phyloP scores from a whole-genome alignment of 2,888 invertebrate genomes.

The Hyposoter dolosus region DNA sequence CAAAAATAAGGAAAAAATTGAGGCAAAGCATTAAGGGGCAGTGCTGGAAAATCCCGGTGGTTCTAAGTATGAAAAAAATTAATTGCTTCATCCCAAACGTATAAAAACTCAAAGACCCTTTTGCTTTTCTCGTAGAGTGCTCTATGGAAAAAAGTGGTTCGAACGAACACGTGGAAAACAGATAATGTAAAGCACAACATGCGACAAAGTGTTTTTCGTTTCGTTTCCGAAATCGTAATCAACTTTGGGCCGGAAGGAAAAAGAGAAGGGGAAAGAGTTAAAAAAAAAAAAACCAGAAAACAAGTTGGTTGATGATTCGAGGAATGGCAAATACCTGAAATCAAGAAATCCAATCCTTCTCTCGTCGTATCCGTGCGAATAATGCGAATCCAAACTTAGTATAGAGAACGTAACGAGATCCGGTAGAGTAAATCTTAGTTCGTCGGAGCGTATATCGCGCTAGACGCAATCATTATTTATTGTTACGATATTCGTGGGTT shows the following conservation, averaged over 20 bases:
- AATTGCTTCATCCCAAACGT: constrained; percentile 10
- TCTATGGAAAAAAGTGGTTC: constrained; percentile 49
- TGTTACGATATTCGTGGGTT: background rate
- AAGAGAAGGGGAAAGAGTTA: constrained; percentile 8
- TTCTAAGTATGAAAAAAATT: constrained; percentile 17
- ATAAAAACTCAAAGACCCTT: background rate
- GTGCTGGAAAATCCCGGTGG: constrained; percentile 42
- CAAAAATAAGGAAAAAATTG: background rate
- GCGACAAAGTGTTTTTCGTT: constrained; percentile 24
- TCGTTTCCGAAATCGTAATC: background rate
- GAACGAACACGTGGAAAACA: constrained; percentile 35
- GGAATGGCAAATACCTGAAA: constrained; percentile 68
- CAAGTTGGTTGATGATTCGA: constrained; percentile 41
- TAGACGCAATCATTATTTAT: constrained; percentile 13
- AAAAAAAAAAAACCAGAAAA: constrained; percentile 2
- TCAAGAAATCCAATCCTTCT: constrained; percentile 65
- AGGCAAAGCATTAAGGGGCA: constrained; percentile 55
- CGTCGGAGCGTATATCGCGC: constrained; percentile 39
- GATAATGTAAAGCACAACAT: constrained; percentile 54
- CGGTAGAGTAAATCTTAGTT: constrained; percentile 58
- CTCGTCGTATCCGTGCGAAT: constrained; percentile 54
- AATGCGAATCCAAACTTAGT: constrained; percentile 61
- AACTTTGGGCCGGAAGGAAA: constrained; percentile 4
- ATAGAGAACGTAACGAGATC: constrained; percentile 48
- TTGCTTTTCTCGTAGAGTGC: constrained; percentile 25